Conservation (phyloP, 2,113 vertebrate genomes). For the Crotalus helleri region DNA sequence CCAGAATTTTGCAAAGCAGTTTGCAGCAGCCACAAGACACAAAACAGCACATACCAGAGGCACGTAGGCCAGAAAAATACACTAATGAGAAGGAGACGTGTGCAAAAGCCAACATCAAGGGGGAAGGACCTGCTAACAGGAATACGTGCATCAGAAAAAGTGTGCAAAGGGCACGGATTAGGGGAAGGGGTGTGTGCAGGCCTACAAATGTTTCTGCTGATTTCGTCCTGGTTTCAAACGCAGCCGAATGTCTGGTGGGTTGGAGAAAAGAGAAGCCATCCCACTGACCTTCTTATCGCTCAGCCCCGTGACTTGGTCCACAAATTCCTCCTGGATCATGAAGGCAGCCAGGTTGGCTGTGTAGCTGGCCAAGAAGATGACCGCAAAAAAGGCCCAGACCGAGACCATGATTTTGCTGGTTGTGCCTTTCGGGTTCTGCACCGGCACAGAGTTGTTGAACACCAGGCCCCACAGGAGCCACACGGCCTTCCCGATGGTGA, state of each 20-base stretch:
- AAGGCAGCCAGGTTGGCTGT: constrained; percentile 98
- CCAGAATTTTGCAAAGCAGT: background rate
- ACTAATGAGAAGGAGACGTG: background rate
- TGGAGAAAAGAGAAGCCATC: background rate
- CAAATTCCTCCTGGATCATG: constrained; percentile 99
- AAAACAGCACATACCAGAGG: background rate
- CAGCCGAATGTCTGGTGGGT: accelerated
- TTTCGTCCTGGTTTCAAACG: background rate
- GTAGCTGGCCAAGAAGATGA: constrained; percentile 98
- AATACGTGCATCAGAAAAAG: background rate
- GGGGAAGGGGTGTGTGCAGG: background rate
- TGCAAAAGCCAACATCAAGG: background rate
- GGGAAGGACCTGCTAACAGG: background rate
- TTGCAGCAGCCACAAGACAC: background rate
- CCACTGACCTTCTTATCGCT: constrained; percentile 93
- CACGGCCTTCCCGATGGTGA: constrained; percentile 96
- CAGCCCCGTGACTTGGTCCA: constrained; percentile 96
- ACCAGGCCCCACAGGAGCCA: constrained; percentile 99
- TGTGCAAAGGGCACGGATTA: background rate
- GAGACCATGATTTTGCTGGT: constrained; percentile 99
- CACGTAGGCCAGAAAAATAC: background rate
- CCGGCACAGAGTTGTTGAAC: constrained; percentile 98
- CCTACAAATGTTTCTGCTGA: background rate
- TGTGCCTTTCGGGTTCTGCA: constrained; percentile 95
- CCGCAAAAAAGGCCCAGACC: constrained; percentile 98